phyloP scores from a whole-genome alignment of 2,797 vertebrate genomes.

The Erpetoichthys calabaricus region DNA sequence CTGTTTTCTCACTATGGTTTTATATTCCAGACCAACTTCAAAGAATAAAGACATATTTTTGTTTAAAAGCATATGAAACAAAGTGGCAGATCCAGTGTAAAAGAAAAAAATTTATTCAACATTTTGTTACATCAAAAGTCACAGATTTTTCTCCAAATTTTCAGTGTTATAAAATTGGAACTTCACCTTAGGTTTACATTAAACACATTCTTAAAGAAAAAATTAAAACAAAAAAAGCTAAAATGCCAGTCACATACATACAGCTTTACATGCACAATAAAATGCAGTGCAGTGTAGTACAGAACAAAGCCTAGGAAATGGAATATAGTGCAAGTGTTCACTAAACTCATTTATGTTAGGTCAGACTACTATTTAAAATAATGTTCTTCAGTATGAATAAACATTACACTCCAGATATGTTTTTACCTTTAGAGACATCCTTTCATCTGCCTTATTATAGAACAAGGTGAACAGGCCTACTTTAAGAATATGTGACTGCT shows the following conservation, averaged over 20 bases:
- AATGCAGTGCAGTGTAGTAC: conserved; percentile 26
- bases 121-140: not conserved
- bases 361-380: not conserved
- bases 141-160: conserved; percentile 9
- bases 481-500: too few species aligned
- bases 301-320: conserved; percentile 26
- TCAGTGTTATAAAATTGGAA: conserved; percentile 23
- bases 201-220: conserved; percentile 20
- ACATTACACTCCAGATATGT: too few species aligned
- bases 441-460: too few species aligned
- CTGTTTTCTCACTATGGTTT: too few species aligned
- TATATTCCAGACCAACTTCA: too few species aligned
- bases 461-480: too few species aligned
- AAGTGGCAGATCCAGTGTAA: too few species aligned
- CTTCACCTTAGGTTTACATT: conserved; percentile 10
- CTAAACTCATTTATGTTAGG: not conserved
- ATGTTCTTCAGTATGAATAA: not conserved
- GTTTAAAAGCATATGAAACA: too few species aligned
- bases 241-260: not conserved
- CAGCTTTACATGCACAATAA: conserved; percentile 23
- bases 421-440: too few species aligned
- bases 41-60: too few species aligned
- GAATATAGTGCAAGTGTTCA: conserved; percentile 12
- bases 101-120: conserved; percentile 43
- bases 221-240: conserved; percentile 17